phyloP scores from a whole-genome alignment of 2,113 vertebrate genomes.

The Coryphaenoides rupestris region DNA sequence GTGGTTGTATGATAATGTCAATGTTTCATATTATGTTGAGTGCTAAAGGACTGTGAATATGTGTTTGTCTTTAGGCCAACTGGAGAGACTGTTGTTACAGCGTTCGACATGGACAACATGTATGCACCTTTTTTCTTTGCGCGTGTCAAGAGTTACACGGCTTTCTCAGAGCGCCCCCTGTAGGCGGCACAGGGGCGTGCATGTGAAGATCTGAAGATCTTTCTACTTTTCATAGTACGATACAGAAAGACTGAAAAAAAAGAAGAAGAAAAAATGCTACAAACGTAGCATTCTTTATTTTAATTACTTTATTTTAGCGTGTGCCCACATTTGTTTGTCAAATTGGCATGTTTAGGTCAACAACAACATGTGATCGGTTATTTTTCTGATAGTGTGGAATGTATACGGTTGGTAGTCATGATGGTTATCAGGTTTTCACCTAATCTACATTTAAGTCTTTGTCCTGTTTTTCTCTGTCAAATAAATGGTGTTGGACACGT shows the following conservation, averaged over 20 bases:
- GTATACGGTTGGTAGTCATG: no score
- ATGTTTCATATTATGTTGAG: no score
- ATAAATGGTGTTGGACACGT: no score
- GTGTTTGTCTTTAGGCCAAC: slow-evolving; percentile 78
- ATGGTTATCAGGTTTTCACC: no score
- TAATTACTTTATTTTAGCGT: slow-evolving; percentile 1
- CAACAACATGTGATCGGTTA: not conserved
- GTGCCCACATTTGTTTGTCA: not conserved
- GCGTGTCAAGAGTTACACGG: slow-evolving; percentile 96
- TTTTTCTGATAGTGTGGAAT: no score
- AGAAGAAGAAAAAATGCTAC: slow-evolving; percentile 22
- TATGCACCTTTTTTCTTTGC: slow-evolving; percentile 93
- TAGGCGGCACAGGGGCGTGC: slow-evolving; percentile 56
- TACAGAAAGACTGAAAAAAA: no score
- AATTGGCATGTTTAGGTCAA: slow-evolving; percentile 42
- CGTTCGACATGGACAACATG: slow-evolving; percentile 95
- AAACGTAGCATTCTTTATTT: no score
- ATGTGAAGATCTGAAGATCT: slow-evolving; percentile 17
- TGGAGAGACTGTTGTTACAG: slow-evolving; percentile 89
- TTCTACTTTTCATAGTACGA: slow-evolving; percentile 8
- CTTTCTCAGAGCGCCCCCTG: slow-evolving; percentile 89
- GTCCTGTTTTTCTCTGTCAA: no score
- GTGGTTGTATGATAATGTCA: no score
- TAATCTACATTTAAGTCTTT: no score
- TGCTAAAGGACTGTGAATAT: no score